Base-by-base conservation (phyloP, 1,140 invertebrate genomes). In the Atta colombica region DNA sequence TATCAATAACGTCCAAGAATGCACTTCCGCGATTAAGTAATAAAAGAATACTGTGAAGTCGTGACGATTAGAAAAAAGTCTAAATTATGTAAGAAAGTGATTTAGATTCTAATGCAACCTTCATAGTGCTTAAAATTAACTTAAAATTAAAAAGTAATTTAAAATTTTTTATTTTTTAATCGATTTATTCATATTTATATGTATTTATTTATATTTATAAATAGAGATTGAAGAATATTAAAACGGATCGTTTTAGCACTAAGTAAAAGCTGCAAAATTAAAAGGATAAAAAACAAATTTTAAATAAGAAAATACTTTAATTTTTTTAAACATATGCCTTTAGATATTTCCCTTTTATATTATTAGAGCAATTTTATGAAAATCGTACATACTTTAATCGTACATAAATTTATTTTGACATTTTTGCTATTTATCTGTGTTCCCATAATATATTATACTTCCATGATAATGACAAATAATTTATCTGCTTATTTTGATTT, bases 1-100 rank as follows among this genome's bases (percentile, higher is more conserved):
- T 71, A 81, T 18, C 51, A 81, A 71, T 49, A 81, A 81, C 55
- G 35, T 58, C n/a, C 31, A 58, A 49, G 66, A 69, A 71, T 39
- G n/a, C 12, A 53, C n/a, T 66, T 18, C 35, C 45, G 31, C 21
- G 49, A 69, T 61, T 25, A 21, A 21, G n/a, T 45, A 49, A 53
- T 39, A 58, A 80, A 80, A 80, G 60, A 65, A 78, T 78, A 75
- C 18, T 55, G 4, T 31, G 14, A 77, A 39, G n/a, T 21, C n/a
- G 31, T 58, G 18, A 3, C 28, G 18, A 35, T 39, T 10, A 39
- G 16, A 77, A 45, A 61, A 39, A 12, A 25, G 7, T n/a, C 0
- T 61, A 21, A 12, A 39, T n/a, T 74, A 60, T 75, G 1, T 39
- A 61, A 77, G 12, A 16, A 31, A 55, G 14, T 75, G n/a, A 25